Conservation (phyloP, 2,797 vertebrate species). For the Danio albolineatus region DNA sequence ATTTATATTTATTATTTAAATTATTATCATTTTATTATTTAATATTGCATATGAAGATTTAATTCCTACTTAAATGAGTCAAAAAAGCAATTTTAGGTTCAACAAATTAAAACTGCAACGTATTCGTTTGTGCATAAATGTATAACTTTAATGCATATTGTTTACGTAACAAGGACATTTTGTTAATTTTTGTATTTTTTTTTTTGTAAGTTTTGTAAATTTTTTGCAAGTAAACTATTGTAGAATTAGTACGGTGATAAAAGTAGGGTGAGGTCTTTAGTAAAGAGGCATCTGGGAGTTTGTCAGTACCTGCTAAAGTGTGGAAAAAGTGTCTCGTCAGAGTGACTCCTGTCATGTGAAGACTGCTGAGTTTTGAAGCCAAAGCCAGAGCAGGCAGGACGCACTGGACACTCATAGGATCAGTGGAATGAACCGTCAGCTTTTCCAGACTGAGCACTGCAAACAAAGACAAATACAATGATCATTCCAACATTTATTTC, state of each 20-base stretch:
- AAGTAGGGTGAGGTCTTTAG: not conserved
- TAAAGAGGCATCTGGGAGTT: not conserved
- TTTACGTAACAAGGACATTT: too few species aligned
- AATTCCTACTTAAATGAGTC: not conserved
- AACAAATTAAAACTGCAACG: too few species aligned
- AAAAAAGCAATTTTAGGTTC: not conserved
- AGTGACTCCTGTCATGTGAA: constrained; percentile 83
- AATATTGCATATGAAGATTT: not conserved
- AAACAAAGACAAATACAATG: not conserved
- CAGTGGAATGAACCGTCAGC: constrained; percentile 83
- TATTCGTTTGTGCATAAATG: too few species aligned
- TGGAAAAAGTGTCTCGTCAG: constrained; percentile 75
- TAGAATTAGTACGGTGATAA: not conserved
- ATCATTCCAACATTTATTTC: not conserved
- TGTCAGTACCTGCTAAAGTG: constrained; percentile 81
- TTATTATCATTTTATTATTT: too few species aligned
- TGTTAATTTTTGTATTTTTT: too few species aligned
- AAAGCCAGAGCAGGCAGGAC: constrained; percentile 81
- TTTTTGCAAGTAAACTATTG: too few species aligned
- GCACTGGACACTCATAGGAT: constrained; percentile 71
- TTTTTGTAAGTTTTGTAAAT: too few species aligned
- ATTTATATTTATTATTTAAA: too few species aligned
- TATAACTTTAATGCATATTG: too few species aligned
- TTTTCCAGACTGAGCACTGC: constrained; percentile 83
- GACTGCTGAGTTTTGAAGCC: constrained; percentile 77